Base-by-base conservation (phyloP, 2,797 vertebrate genomes). In the Sebastes nivosus region DNA sequence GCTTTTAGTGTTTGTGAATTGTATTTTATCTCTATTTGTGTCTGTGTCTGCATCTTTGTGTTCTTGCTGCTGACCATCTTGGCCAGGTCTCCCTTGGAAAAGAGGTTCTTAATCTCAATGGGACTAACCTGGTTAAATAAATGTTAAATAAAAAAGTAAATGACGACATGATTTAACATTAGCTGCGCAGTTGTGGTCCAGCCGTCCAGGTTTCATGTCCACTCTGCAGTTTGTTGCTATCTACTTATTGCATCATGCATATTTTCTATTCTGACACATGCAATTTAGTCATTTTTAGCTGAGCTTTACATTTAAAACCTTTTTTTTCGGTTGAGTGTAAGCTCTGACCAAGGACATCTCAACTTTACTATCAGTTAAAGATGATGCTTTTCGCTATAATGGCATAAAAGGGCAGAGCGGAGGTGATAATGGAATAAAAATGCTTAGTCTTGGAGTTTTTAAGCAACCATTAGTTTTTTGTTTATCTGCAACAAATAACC, bases 151-250 rank as follows among this genome's bases (percentile, higher is more conserved):
- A 25, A 25, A 38, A 38, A 38, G 36, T 38, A 46, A 79, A 92
- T 93, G 93, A 94, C 91, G 93, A 92, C 92, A 93, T 90, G 72
- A 71, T 88, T 91, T 73, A 73, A 81, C 87, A 82, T 92, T 81
- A 91, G 91, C 92, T 93, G 86, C 92, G 93, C 88, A 92, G 90
- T 80, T 93, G 83, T 86, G 74, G 82, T 77, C 18, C 42, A 22
- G 55, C 3, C 87, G 32, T 88, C 81, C 64, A 16, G 61, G 36
- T 38, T 38, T 38, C 36, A 38, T 38, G 79, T 83, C 73, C 77
- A 73, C 72, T 80, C 67, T 65, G 73, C 67, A 50, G 66, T 50
- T 83, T 72, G 32, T 24, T 64, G 57, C 36, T 72, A 18, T 74
- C 54, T 72, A 52, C 67, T 13, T 32, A 55, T 42, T 34, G 42